These are phyloP conservation scores for Elmis aenea DNA, from an alignment of 2,888 invertebrate species.

Conservation along the genomic window DNA sequence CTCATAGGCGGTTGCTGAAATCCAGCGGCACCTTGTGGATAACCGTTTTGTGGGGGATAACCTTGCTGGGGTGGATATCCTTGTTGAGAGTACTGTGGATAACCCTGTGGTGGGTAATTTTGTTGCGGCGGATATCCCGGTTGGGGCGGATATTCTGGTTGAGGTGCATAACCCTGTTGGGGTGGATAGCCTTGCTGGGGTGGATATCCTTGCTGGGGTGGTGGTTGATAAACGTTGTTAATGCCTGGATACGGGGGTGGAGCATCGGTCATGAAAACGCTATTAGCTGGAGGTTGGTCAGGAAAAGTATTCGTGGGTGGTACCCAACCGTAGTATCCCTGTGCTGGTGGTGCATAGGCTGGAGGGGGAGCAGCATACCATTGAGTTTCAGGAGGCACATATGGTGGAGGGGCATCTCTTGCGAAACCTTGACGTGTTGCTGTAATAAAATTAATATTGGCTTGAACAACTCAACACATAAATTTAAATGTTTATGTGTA, in stretches of 20 bases:
- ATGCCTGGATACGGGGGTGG: slow-evolving; percentile 96
- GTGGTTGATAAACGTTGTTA: slow-evolving; percentile 43
- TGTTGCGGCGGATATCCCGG: slow-evolving; percentile 15
- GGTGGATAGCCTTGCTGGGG: slow-evolving; percentile 25
- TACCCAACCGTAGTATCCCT: slow-evolving; percentile 90
- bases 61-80: slow-evolving; percentile 33
- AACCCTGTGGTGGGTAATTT: slow-evolving; percentile 34
- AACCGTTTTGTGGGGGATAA: slow-evolving; percentile 26
- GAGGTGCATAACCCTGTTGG: slow-evolving; percentile 25
- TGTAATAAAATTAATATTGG: slow-evolving; percentile 20
- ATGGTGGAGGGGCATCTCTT: slow-evolving; percentile 72
- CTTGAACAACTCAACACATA: not conserved
- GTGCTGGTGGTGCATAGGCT: slow-evolving; percentile 78
- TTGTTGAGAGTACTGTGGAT: slow-evolving; percentile 31
- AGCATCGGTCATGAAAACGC: slow-evolving; percentile 83
- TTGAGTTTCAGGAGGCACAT: slow-evolving; percentile 69
- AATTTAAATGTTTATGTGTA: no score
- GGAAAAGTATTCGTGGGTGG: slow-evolving; percentile 71
- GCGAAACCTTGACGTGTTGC: slow-evolving; percentile 59
- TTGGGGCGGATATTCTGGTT: slow-evolving; percentile 14
- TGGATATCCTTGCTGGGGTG: slow-evolving; percentile 34
- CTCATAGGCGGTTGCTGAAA: slow-evolving; percentile 13
- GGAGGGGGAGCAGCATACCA: slow-evolving; percentile 89
- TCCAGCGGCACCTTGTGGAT: slow-evolving; percentile 22
- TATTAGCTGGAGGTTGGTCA: slow-evolving; percentile 68